Conservation (phyloP, 2,888 invertebrate species). For the Serripes groenlandicus region DNA sequence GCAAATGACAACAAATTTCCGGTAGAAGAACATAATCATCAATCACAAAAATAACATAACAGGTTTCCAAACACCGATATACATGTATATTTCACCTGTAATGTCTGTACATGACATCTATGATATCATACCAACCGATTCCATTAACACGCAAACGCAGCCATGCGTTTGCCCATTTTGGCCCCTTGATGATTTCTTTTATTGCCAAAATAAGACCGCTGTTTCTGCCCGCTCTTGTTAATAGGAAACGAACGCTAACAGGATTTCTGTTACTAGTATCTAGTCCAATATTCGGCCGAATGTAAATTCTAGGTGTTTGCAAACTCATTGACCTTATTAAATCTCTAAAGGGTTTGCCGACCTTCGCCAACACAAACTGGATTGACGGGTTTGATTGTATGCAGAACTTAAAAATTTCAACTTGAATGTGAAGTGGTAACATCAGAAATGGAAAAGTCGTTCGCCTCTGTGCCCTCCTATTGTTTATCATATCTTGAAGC, state of each 20-base stretch:
- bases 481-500: too few relatives aligned
- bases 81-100: too few relatives aligned
- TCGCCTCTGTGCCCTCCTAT: too few relatives aligned
- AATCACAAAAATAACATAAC: too few relatives aligned
- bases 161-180: constrained; percentile 2
- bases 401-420: not conserved
- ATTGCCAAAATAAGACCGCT: not conserved
- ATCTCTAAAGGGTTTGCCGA: constrained; percentile 2
- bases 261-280: constrained; percentile 18
- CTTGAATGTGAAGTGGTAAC: constrained; percentile 13
- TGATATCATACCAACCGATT: not conserved
- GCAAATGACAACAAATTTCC: too few relatives aligned
- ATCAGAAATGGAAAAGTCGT: not conserved
- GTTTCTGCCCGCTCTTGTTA: not conserved
- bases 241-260: constrained; percentile 11
- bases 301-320: constrained; percentile 10
- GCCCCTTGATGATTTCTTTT: constrained; percentile 6
- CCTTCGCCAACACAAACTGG: constrained; percentile 16
- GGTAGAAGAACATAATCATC: too few relatives aligned
- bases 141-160: not conserved
- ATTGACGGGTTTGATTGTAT: constrained; percentile 5
- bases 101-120: too few relatives aligned
- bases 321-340: not conserved
- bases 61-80: too few relatives aligned
- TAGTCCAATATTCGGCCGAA: constrained; percentile 6